Evolutionary conservation across 2,888 invertebrate species (phyloP).

Genomic region (Pantelozetes paolii): DNA sequence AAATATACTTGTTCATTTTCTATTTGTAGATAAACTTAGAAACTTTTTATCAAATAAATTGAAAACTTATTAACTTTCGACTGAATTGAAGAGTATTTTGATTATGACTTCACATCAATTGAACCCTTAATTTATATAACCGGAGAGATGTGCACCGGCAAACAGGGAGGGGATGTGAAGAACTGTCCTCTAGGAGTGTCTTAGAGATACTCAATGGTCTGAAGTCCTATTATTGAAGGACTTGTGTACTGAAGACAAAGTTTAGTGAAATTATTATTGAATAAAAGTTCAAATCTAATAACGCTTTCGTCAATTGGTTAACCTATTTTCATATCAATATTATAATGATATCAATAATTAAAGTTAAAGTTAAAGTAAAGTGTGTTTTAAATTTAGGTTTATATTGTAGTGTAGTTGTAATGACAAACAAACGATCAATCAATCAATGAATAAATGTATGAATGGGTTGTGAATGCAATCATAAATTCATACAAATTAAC

Average conservation of each 20-base stretch:
- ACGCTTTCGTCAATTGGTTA: conserved; percentile 17
- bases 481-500: too few species aligned
- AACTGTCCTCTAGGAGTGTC: conserved; percentile 29
- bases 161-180: background rate
- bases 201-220: background rate
- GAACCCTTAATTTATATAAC: conserved; percentile 19
- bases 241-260: background rate
- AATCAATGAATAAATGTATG: too few species aligned
- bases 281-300: conserved; percentile 5
- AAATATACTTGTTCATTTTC: conserved; percentile 10
- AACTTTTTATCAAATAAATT: background rate
- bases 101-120: conserved; percentile 12
- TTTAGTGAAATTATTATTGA: background rate
- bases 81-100: background rate
- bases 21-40: too few species aligned
- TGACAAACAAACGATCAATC: too few species aligned
- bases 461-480: too few species aligned
- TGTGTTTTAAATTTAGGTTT: background rate
- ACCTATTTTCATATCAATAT: conserved; percentile 7
- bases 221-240: conserved; percentile 28
- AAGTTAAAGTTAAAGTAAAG: too few species aligned
- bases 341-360: too few species aligned
- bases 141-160: background rate
- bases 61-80: background rate
- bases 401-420: background rate